phyloP scores from a whole-genome alignment of 2,113 vertebrate species.

The Arothron firmamentum region DNA sequence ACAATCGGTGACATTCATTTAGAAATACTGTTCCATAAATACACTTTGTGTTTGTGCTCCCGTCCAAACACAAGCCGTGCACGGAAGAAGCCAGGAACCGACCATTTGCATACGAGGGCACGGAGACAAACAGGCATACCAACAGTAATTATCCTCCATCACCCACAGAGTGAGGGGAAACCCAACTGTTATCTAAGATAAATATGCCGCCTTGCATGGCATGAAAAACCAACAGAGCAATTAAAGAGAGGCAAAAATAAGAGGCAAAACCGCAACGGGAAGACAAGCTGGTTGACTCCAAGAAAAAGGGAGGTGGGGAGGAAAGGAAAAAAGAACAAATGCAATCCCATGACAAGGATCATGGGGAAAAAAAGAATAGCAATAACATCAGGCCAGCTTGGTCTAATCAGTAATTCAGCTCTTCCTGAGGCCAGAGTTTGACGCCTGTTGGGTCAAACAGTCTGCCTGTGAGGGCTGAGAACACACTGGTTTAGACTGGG shows the following conservation, averaged over 20 bases:
- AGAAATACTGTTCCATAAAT: not conserved
- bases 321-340: slow-evolving; percentile 55
- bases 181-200: slow-evolving; percentile 68
- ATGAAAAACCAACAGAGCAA: slow-evolving; percentile 67
- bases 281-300: slow-evolving; percentile 41
- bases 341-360: slow-evolving; percentile 44
- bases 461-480: slow-evolving; percentile 13
- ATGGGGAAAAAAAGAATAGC: slow-evolving; percentile 55
- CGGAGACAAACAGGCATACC: slow-evolving; percentile 24
- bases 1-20: slow-evolving; percentile 7
- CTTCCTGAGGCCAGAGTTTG: slow-evolving; percentile 53
- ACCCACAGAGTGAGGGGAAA: slow-evolving; percentile 65
- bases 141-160: slow-evolving; percentile 73
- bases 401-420: slow-evolving; percentile 50
- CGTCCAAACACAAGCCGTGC: slow-evolving; percentile 22
- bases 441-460: slow-evolving; percentile 43
- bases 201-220: slow-evolving; percentile 67
- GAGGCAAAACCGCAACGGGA: slow-evolving; percentile 19
- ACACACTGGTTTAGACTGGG: too few relatives aligned
- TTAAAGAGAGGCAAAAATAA: slow-evolving; percentile 37
- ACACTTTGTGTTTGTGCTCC: slow-evolving; percentile 16
- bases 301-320: slow-evolving; percentile 36
- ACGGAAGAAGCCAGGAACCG: slow-evolving; percentile 44
- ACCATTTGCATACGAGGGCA: slow-evolving; percentile 10
- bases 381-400: slow-evolving; percentile 28